Percentiles rank a stretch among this genome's conserved stretches.
Conservation (phyloP, 2,113 vertebrate species). For the Rhea americana region DNA sequence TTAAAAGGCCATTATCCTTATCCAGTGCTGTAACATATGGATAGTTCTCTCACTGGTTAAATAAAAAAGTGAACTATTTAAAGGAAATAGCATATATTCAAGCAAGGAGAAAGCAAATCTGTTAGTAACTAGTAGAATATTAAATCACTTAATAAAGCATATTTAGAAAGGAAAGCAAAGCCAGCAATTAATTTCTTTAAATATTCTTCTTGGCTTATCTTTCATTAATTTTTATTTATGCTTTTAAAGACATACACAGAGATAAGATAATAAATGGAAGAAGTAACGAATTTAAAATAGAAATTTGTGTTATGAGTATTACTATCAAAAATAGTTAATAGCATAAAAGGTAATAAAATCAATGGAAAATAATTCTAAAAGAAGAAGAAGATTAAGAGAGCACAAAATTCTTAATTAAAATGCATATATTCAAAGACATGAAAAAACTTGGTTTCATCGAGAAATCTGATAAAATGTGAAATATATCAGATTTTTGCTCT, state of each 20-base stretch:
- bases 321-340: not conserved
- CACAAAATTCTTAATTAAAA: not conserved
- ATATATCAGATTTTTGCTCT: not conserved
- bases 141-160: not conserved
- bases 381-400: not conserved
- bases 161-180: not conserved
- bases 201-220: not conserved
- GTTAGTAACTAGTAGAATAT: not conserved
- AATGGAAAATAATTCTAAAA: not conserved
- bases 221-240: not conserved
- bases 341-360: not conserved
- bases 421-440: not conserved
- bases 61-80: not conserved
- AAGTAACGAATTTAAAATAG: not conserved
- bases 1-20: not conserved
- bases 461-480: not conserved
- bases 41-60: not conserved
- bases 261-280: not conserved
- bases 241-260: not conserved
- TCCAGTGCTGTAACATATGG: not conserved
- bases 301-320: not conserved
- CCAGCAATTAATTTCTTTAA: rapidly evolving
- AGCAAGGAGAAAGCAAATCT: not conserved
- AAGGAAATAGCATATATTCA: not conserved
- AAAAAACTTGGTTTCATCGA: not conserved